Evolutionary conservation across 2,797 vertebrate genomes (phyloP).

Genomic region (Danionella dracula): DNA sequence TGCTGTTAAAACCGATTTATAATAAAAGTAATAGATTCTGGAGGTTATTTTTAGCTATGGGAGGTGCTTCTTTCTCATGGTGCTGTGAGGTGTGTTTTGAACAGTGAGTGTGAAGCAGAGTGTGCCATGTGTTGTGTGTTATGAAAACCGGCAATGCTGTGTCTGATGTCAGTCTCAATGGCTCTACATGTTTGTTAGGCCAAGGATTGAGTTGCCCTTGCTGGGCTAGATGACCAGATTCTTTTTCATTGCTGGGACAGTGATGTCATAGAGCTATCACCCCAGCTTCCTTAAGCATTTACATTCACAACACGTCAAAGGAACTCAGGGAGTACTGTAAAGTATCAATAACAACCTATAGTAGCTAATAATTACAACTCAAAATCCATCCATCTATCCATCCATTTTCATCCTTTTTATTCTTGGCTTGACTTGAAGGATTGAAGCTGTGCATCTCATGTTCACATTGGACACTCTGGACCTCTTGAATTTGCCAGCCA

Average conservation of each 20-base stretch:
- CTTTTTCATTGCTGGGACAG: conserved; percentile 51
- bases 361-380: too few relatives aligned
- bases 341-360: too few relatives aligned
- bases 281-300: not conserved
- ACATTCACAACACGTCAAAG: not conserved
- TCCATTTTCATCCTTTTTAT: too few relatives aligned
- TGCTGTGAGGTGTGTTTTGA: not conserved
- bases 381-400: too few relatives aligned
- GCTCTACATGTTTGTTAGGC: conserved; percentile 33
- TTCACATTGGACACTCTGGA: too few relatives aligned
- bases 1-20: too few relatives aligned
- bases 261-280: conserved; percentile 40
- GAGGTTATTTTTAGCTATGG: too few relatives aligned
- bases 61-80: conserved; percentile 5
- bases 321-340: too few relatives aligned
- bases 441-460: too few relatives aligned
- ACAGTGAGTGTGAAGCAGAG: not conserved
- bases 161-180: conserved; percentile 41
- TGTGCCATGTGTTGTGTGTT: conserved; percentile 16
- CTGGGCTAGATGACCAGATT: conserved; percentile 48
- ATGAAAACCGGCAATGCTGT: conserved; percentile 27
- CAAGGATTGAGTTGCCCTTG: conserved; percentile 46
- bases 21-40: too few relatives aligned
- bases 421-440: too few relatives aligned
- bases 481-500: too few relatives aligned